phyloP scores from a whole-genome alignment of 2,888 invertebrate genomes.

The Metellina segmentata region DNA sequence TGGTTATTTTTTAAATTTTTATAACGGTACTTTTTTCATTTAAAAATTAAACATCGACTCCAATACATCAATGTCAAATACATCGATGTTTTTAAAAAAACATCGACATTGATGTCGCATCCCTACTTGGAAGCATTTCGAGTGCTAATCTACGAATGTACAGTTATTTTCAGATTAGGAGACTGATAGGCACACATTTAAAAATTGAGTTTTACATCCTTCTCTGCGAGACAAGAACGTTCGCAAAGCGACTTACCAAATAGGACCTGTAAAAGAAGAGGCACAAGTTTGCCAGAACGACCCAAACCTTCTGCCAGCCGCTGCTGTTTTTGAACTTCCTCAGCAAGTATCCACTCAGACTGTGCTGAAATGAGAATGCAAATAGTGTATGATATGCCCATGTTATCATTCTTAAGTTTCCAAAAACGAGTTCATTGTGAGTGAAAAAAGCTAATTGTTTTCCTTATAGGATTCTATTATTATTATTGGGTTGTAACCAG shows the following conservation, averaged over 20 bases:
- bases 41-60: too few relatives aligned
- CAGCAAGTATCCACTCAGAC: conserved; percentile 95
- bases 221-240: not conserved
- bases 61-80: too few relatives aligned
- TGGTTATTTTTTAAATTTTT: too few relatives aligned
- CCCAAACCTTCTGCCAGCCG: conserved; percentile 99
- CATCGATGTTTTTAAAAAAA: too few relatives aligned
- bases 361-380: conserved; percentile 84
- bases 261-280: conserved; percentile 98
- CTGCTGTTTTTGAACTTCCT: conserved; percentile 98
- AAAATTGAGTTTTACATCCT: not conserved
- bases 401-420: not conserved
- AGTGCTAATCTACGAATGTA: not conserved
- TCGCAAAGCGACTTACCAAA: conserved; percentile 83
- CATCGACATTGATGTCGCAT: too few relatives aligned
- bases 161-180: not conserved
- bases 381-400: not conserved
- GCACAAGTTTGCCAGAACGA: conserved; percentile 97
- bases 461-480: too few relatives aligned
- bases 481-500: too few relatives aligned
- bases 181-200: not conserved
- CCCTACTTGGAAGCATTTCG: too few relatives aligned
- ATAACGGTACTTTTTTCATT: too few relatives aligned
- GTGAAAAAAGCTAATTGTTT: too few relatives aligned
- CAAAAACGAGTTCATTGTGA: too few relatives aligned